phyloP scores from a whole-genome alignment of 2,888 invertebrate species.

The Parapristionchus giblindavisi region DNA sequence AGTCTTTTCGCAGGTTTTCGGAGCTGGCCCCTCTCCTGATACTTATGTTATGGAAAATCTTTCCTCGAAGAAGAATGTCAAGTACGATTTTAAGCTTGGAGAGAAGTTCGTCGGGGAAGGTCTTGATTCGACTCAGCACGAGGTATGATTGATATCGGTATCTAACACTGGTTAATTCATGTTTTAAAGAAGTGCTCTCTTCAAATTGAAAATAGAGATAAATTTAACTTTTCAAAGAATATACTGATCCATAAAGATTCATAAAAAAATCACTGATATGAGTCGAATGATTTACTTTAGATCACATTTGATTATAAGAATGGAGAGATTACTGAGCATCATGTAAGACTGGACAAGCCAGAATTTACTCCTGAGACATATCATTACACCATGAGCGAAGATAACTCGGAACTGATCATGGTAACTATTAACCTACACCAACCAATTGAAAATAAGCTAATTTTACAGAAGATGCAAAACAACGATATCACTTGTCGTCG shows the following conservation, averaged over 20 bases:
- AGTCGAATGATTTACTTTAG: conserved; percentile 51
- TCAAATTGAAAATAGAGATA: background rate
- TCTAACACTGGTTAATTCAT: background rate
- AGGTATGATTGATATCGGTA: conserved; percentile 40
- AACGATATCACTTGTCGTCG: conserved; percentile 63
- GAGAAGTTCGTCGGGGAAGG: conserved; percentile 65
- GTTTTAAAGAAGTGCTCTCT: background rate
- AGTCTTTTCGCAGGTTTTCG: conserved; percentile 35
- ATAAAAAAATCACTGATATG: background rate
- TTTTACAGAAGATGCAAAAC: conserved; percentile 65
- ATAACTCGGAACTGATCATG: conserved; percentile 61
- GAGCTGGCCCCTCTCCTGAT: conserved; percentile 42
- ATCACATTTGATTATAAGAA: conserved; percentile 62
- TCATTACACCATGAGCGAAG: conserved; percentile 61
- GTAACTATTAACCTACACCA: conserved; percentile 38
- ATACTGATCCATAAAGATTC: background rate
- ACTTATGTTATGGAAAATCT: conserved; percentile 60
- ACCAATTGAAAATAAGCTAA: background rate
- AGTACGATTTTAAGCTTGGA: conserved; percentile 60
- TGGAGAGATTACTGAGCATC: conserved; percentile 60
- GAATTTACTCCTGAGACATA: conserved; percentile 64
- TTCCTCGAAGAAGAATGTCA: conserved; percentile 61
- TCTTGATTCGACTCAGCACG: conserved; percentile 63
- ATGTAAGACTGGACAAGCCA: conserved; percentile 65
- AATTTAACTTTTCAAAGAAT: background rate